Percentiles rank a stretch among this genome's conserved stretches.
phyloP scores from a whole-genome alignment of 2,888 invertebrate species.

The Acleris holmiana region DNA sequence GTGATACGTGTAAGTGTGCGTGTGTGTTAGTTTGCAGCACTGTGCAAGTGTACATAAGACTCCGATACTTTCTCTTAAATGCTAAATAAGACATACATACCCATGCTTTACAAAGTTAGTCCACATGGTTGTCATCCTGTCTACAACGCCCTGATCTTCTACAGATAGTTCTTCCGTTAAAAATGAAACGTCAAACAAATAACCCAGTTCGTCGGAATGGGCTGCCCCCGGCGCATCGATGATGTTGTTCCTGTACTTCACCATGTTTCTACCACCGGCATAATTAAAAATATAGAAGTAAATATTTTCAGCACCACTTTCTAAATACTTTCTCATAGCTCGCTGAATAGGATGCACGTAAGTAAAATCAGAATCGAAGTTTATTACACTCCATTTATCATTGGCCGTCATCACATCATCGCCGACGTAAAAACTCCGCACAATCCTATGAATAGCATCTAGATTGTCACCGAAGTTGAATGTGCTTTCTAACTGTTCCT shows the following conservation, averaged over 20 bases:
- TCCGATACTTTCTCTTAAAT: too few relatives aligned
- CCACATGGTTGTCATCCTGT: constrained; percentile 41
- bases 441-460: constrained; percentile 2
- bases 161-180: constrained; percentile 31
- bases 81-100: constrained; percentile 24
- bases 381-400: constrained; percentile 23
- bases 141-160: constrained; percentile 31
- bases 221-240: constrained; percentile 43
- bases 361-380: constrained; percentile 28
- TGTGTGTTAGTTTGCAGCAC: too few relatives aligned
- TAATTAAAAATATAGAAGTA: constrained; percentile 62
- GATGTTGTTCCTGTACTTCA: constrained; percentile 46
- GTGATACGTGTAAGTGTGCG: too few relatives aligned
- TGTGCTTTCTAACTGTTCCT: constrained; percentile 1
- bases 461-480: constrained; percentile 25
- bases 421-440: constrained; percentile 30
- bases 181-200: constrained; percentile 49
- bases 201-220: constrained; percentile 56
- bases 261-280: constrained; percentile 56
- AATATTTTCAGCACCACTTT: constrained; percentile 47
- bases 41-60: too few relatives aligned
- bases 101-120: constrained; percentile 48
- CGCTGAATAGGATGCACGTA: constrained; percentile 48
- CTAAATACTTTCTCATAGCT: constrained; percentile 51
- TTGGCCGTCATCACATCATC: constrained; percentile 22